phyloP scores from a whole-genome alignment of 2,888 invertebrate genomes.

The Cephus rjabovi region DNA sequence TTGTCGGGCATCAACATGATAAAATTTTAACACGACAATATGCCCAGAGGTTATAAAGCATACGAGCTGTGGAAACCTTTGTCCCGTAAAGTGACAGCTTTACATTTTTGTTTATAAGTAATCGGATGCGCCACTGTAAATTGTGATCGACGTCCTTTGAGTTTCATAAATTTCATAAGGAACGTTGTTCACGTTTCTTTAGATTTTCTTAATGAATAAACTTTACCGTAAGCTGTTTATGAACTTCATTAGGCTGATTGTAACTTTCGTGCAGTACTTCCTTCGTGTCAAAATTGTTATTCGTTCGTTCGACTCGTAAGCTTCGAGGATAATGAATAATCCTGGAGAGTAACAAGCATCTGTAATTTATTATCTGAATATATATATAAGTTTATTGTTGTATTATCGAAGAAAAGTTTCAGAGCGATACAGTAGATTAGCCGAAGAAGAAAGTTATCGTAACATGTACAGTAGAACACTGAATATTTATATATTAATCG shows the following conservation, averaged over 20 bases:
- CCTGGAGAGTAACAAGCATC: not conserved
- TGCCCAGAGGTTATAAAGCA: not conserved
- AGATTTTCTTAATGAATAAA: not conserved
- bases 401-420: not conserved
- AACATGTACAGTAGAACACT: not conserved
- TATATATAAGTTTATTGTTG: not conserved
- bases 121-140: not conserved
- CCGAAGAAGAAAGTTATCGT: not conserved
- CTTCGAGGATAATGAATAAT: not conserved
- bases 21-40: not conserved
- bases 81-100: not conserved
- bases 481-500: not conserved
- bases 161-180: not conserved
- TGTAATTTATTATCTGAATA: not conserved
- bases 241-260: not conserved
- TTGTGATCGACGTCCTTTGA: not conserved
- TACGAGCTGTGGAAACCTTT: not conserved
- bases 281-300: not conserved
- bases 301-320: not conserved
- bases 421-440: not conserved
- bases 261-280: not conserved
- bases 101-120: not conserved
- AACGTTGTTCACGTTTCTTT: not conserved
- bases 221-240: not conserved
- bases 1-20: not conserved